These are phyloP conservation scores for Mongoloraphidia duomilia DNA, from an alignment of 2,888 invertebrate genomes.

Conservation along the genomic window DNA sequence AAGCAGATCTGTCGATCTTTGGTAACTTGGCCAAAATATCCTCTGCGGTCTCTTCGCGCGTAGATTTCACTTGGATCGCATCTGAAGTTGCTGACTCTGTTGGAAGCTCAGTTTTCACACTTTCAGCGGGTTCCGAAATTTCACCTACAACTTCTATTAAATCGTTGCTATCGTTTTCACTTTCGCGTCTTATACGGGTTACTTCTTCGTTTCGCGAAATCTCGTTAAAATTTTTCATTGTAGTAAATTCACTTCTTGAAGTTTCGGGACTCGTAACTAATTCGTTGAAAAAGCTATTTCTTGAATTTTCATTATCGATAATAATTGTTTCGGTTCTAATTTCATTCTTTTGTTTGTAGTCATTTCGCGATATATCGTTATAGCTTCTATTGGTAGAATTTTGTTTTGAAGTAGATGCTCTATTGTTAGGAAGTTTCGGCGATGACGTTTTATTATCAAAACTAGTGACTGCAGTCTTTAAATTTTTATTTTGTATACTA, in stretches of 20 bases:
- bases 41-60: constrained; percentile 33
- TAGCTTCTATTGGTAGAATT: neutral
- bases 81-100: constrained; percentile 12
- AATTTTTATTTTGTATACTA: constrained; percentile 43
- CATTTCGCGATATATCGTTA: constrained; percentile 5
- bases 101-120: constrained; percentile 13
- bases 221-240: constrained; percentile 10
- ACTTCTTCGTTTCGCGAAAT: constrained; percentile 9
- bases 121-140: constrained; percentile 16
- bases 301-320: constrained; percentile 4
- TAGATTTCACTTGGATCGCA: constrained; percentile 7
- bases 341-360: constrained; percentile 13
- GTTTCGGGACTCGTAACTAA: neutral
- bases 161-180: constrained; percentile 12
- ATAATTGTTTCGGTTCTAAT: constrained; percentile 21
- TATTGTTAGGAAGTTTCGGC: too few relatives aligned
- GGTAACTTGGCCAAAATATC: constrained; percentile 51
- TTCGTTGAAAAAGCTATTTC: constrained; percentile 1
- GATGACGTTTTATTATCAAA: too few relatives aligned
- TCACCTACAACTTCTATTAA: constrained; percentile 12
- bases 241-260: constrained; percentile 3
- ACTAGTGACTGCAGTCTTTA: constrained; percentile 1
- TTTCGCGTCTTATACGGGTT: constrained; percentile 6
- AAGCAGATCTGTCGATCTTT: constrained; percentile 38
- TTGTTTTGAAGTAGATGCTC: neutral